phyloP scores from a whole-genome alignment of 2,113 vertebrate genomes.

The Amia ocellicauda region DNA sequence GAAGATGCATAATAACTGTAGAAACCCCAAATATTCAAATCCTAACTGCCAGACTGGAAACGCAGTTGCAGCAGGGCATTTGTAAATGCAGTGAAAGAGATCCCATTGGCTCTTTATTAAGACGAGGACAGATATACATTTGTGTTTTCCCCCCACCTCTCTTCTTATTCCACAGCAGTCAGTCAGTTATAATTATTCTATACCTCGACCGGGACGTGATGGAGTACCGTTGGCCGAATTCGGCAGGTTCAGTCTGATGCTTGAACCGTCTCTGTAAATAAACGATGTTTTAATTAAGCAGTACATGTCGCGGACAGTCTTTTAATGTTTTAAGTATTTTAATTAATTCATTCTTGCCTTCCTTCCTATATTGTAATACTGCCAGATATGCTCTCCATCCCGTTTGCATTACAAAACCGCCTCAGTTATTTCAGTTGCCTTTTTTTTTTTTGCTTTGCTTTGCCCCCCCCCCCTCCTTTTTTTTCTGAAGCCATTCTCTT shows the following conservation, averaged over 20 bases:
- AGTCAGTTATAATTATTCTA: background rate
- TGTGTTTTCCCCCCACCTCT: background rate
- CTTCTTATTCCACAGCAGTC: background rate
- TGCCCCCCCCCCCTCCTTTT: too few species aligned
- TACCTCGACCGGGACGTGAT: background rate
- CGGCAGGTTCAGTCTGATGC: background rate
- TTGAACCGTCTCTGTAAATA: slow-evolving; percentile 12
- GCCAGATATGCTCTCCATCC: background rate
- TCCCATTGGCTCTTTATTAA: background rate
- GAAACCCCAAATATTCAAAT: background rate
- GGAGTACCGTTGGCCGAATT: background rate
- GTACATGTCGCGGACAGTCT: slow-evolving; percentile 7
- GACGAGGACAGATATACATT: too few species aligned
- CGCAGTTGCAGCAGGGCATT: too few species aligned
- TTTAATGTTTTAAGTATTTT: slow-evolving; percentile 4
- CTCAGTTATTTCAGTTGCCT: background rate
- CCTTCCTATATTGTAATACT: slow-evolving; percentile 9
- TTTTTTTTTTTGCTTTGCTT: background rate
- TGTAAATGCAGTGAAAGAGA: background rate
- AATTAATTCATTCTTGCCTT: background rate
- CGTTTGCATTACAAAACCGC: background rate
- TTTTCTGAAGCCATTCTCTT: background rate
- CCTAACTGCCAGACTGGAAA: background rate
- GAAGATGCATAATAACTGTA: slow-evolving; percentile 4
- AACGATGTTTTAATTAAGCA: slow-evolving; percentile 4